Evolutionary conservation across 2,113 vertebrate species (phyloP).

Genomic region (Rafetus swinhoei): DNA sequence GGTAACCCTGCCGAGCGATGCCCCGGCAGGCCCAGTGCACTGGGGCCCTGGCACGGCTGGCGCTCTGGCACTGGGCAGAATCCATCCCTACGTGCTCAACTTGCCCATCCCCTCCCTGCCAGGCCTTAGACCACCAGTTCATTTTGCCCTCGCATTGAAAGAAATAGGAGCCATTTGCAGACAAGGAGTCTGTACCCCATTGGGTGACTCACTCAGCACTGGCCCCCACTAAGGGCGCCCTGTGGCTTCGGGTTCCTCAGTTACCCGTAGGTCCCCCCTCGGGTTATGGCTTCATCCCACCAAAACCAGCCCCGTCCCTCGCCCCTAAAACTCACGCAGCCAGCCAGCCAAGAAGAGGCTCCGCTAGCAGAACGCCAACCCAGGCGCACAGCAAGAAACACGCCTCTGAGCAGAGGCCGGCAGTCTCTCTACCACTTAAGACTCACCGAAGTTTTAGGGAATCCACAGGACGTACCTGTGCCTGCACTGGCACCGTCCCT

Average conservation of each 20-base stretch:
- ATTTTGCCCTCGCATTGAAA: neutral
- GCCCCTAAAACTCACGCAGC: neutral
- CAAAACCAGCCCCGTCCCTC: neutral
- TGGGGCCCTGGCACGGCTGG: neutral
- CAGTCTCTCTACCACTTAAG: neutral
- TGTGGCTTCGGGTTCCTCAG: neutral
- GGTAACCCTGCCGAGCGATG: too few species aligned
- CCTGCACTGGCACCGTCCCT: too few species aligned
- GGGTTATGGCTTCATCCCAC: neutral
- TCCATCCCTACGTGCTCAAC: neutral
- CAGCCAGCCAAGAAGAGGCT: too few species aligned
- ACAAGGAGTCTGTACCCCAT: neutral
- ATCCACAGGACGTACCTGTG: neutral
- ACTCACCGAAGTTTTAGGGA: too few species aligned
- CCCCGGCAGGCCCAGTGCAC: neutral
- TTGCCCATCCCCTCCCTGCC: neutral
- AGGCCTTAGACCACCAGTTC: neutral
- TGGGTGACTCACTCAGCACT: too few species aligned
- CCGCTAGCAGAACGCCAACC: neutral
- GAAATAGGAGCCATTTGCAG: neutral
- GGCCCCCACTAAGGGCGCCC: too few species aligned
- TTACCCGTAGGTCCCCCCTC: neutral
- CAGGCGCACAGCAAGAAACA: too few species aligned
- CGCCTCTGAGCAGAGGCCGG: neutral
- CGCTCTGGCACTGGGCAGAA: fast-evolving